Conservation (phyloP, 1,140 invertebrate genomes). For the Euwallacea similis region DNA sequence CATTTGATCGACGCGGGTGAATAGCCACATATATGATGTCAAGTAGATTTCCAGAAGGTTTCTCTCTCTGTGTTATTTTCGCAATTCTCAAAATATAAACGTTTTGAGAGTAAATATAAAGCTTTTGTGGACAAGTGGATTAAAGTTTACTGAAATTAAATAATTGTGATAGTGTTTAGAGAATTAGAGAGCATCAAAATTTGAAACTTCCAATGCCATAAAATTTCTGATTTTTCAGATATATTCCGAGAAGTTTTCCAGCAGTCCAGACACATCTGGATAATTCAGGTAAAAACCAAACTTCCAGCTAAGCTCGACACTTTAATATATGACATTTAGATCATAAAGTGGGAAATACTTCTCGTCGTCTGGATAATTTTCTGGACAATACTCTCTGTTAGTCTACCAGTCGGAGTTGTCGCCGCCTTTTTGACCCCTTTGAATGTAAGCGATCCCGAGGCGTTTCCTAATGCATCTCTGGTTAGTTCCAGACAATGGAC, state of each 20-base stretch:
- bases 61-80: neutral
- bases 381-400: constrained; percentile 38
- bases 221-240: no score
- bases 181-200: no score
- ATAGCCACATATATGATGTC: constrained; percentile 6
- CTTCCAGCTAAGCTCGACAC: neutral
- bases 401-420: constrained; percentile 34
- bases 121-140: no score
- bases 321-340: constrained; percentile 15
- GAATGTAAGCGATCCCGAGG: constrained; percentile 35
- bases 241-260: no score
- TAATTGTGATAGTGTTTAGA: no score
- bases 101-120: no score
- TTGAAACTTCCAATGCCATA: no score
- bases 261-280: constrained; percentile 16
- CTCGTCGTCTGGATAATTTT: constrained; percentile 41
- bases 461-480: constrained; percentile 42
- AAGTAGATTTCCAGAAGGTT: neutral
- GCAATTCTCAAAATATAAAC: no score
- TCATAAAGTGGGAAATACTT: constrained; percentile 40
- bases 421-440: constrained; percentile 33
- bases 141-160: no score
- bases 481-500: constrained; percentile 50
- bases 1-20: constrained; percentile 2
- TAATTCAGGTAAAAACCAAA: constrained; percentile 40